These are phyloP conservation scores for Ovis canadensis DNA, from an alignment of 2,113 vertebrate genomes.

Conservation along the genomic window DNA sequence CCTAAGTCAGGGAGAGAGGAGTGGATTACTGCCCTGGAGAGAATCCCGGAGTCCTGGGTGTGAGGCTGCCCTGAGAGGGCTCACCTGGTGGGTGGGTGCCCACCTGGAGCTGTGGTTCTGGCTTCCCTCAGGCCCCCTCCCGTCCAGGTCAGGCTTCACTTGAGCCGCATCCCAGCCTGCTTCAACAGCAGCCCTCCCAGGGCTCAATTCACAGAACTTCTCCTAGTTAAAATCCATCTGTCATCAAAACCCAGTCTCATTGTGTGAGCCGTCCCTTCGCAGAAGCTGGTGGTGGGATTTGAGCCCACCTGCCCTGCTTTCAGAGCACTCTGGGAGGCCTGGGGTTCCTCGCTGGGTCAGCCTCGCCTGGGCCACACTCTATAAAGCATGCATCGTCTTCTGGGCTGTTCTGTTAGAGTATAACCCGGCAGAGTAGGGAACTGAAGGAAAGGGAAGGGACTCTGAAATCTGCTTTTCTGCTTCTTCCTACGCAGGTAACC, in stretches of 20 bases:
- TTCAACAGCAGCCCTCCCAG: neutral
- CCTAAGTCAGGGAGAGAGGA: neutral
- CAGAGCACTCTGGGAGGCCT: rapidly evolving
- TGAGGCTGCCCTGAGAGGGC: rapidly evolving
- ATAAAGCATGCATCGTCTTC: too few relatives aligned
- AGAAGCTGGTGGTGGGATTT: neutral
- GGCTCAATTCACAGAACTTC: neutral
- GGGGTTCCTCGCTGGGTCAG: neutral
- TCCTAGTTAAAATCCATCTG: rapidly evolving
- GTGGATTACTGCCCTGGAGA: neutral
- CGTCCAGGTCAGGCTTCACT: neutral
- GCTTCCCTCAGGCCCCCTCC: neutral
- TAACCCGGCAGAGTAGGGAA: neutral
- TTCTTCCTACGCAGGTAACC: constrained; percentile 82
- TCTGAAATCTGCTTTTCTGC: neutral
- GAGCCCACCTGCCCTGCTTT: neutral
- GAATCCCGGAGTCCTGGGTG: neutral
- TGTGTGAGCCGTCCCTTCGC: neutral
- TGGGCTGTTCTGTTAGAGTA: neutral
- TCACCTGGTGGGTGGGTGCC: rapidly evolving
- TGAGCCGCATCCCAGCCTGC: rapidly evolving
- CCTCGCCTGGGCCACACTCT: neutral
- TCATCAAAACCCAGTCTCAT: neutral
- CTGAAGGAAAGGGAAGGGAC: neutral
- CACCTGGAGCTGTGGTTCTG: neutral